Evolutionary conservation across 2,797 vertebrate genomes (phyloP).

Genomic region (Numenius phaeopus): DNA sequence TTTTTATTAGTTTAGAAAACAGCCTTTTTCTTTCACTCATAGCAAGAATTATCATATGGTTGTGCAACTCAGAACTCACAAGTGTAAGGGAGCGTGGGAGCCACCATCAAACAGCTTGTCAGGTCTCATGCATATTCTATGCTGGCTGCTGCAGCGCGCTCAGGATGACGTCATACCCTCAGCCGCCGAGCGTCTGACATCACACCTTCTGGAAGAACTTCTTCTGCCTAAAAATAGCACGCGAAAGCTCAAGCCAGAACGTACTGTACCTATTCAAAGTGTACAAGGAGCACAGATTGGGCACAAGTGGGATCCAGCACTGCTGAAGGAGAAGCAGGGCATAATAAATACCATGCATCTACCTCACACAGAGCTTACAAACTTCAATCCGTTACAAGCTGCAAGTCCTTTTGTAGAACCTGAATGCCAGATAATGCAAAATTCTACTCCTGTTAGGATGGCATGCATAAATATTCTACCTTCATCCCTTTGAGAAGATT

Average conservation of each 20-base stretch:
- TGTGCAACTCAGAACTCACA: background rate
- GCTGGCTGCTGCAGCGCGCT: background rate
- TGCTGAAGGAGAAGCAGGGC: background rate
- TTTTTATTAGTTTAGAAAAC: background rate
- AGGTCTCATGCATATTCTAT: background rate
- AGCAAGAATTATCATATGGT: background rate
- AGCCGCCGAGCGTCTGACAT: slow-evolving; percentile 10
- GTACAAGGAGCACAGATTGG: background rate
- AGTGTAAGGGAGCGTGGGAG: background rate
- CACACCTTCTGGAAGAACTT: background rate
- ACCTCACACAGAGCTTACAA: background rate
- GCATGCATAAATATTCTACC: background rate
- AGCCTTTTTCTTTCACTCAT: background rate
- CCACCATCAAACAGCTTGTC: background rate
- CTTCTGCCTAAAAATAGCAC: background rate
- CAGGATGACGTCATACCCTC: background rate
- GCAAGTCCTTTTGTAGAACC: background rate
- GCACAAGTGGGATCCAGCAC: background rate
- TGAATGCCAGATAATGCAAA: background rate
- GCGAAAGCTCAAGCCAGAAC: background rate
- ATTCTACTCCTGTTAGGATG: background rate
- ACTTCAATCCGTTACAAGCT: background rate
- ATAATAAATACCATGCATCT: background rate
- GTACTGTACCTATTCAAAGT: background rate
- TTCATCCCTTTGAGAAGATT: background rate